Base-by-base conservation (phyloP, 2,113 vertebrate genomes). In the Gallinago media region DNA sequence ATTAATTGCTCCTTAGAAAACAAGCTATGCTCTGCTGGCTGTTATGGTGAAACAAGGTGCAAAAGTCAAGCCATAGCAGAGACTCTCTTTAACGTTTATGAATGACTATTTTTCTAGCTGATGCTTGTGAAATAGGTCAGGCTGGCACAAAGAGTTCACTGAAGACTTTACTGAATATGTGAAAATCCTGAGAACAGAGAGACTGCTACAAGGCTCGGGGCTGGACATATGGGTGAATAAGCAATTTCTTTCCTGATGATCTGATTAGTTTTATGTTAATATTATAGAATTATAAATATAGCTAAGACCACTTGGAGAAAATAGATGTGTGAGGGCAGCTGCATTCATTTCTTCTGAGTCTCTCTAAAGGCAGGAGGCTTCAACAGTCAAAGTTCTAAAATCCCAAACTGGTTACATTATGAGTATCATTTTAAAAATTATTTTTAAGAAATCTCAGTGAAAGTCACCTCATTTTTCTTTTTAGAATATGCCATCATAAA, bases 401-500 rank as follows among this genome's bases (percentile, higher is more conserved):
- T 93, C 65, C 80, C 7, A 7, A 63, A 76, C 77, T 25, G 14
- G 71, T 94, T 96, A 63, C 36, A 79, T 94, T 85, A 65, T 46
- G 38, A 72, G 11, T 26, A 46, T 82, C 59, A 32, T 92, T 86
- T 46, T n/a, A 59, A 62, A 61, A 61, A 34, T 6, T 44, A 18
- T 36, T 95, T 95, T 77, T 88, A 78, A 56, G 76, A 81, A 74
- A 62, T 36, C 15, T 86, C 36, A 8, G 15, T 63, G 66, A 50
- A 88, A 83, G 73, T 80, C 74, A 94, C 63, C 83, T 97, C 20
- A 79, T 94, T 97, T 96, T 94, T 96, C 78, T 89, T 59, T 88
- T 83, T 62, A 22, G 76, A 84, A 81, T 50, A 19, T 58, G n/a
- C 79, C 67, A 74, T 66, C 55, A 68, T 58, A 70, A 73, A 88